phyloP scores from a whole-genome alignment of 2,113 vertebrate genomes.

The Sinosuthora webbiana region DNA sequence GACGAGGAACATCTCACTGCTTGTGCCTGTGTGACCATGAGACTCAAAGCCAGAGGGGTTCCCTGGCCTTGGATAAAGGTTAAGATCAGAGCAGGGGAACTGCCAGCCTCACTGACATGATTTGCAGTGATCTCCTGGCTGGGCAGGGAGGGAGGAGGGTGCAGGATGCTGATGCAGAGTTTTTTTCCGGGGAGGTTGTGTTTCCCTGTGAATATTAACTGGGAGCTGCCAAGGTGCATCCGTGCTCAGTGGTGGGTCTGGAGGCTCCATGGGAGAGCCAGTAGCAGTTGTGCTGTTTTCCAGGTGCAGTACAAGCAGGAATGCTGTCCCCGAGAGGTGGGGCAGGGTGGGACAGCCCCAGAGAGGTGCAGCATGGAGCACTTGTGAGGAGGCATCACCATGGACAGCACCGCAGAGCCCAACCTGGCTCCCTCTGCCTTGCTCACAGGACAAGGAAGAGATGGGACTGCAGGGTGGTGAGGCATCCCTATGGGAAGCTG shows the following conservation, averaged over 20 bases:
- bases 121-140: not conserved
- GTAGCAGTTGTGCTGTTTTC: rapidly evolving
- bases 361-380: not conserved
- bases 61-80: not conserved
- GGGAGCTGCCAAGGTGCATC: not conserved
- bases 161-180: not conserved
- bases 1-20: not conserved
- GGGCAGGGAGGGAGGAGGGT: not conserved
- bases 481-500: rapidly evolving
- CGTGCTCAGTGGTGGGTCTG: not conserved
- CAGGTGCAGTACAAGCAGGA: not conserved
- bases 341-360: rapidly evolving
- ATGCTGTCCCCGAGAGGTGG: not conserved
- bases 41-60: not conserved
- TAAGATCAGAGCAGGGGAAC: not conserved
- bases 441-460: not conserved
- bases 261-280: not conserved
- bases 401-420: not conserved
- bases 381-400: rapidly evolving
- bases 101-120: not conserved
- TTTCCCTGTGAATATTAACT: not conserved
- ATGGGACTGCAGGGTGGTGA: rapidly evolving
- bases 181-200: not conserved
- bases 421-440: not conserved
- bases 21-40: not conserved